phyloP scores from a whole-genome alignment of 2,797 vertebrate genomes.

The Hemitrygon akajei region DNA sequence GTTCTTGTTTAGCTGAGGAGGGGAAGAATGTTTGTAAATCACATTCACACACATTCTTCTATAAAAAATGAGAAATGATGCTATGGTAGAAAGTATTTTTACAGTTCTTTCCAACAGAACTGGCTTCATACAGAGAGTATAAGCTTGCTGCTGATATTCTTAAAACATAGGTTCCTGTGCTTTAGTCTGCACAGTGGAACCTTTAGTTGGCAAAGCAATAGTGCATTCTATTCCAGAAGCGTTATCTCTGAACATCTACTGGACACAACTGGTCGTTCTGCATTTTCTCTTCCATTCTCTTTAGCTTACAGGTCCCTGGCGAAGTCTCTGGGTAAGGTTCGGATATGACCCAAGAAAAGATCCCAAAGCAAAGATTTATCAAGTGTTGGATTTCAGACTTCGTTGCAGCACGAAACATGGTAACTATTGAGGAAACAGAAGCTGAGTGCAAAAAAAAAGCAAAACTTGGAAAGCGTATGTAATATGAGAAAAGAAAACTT shows the following conservation, averaged over 20 bases:
- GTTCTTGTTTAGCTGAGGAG: neutral
- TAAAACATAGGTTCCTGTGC: neutral
- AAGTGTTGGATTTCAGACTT: constrained; percentile 91
- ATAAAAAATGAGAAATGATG: neutral
- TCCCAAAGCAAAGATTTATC: constrained; percentile 80
- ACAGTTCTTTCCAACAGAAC: neutral
- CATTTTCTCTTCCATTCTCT: neutral
- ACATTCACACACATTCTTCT: neutral
- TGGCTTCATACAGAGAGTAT: neutral
- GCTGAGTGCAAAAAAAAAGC: neutral
- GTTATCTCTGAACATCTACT: neutral
- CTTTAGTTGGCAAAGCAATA: neutral
- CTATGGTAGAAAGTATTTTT: neutral
- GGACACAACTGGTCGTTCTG: too few species aligned
- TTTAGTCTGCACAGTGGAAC: neutral
- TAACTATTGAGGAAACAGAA: constrained; percentile 47
- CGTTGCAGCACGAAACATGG: constrained; percentile 88
- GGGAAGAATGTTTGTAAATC: neutral
- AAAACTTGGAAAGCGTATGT: neutral
- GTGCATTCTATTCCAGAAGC: neutral
- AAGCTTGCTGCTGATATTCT: neutral
- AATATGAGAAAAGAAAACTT: neutral
- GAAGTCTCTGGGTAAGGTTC: constrained; percentile 87
- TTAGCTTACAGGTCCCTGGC: constrained; percentile 92
- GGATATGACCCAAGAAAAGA: constrained; percentile 86